phyloP scores from a whole-genome alignment of 2,797 vertebrate genomes.

The Diplodus sargus region DNA sequence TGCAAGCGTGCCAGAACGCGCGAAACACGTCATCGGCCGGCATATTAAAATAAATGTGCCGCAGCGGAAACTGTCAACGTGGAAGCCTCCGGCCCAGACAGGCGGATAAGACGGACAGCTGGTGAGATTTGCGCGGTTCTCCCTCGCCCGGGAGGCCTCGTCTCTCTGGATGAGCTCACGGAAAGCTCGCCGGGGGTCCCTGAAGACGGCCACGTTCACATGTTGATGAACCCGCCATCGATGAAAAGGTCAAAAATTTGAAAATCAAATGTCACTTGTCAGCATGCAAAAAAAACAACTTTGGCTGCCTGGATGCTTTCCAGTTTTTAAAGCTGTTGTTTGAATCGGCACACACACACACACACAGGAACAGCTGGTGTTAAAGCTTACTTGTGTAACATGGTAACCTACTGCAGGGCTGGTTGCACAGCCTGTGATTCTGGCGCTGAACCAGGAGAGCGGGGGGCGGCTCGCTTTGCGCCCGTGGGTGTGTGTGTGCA shows the following conservation, averaged over 20 bases:
- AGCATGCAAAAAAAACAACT: constrained; percentile 28
- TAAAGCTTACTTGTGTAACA: constrained; percentile 48
- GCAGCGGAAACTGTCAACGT: neutral
- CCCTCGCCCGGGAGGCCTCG: neutral
- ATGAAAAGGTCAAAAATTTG: constrained; percentile 50
- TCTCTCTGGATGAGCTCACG: constrained; percentile 35
- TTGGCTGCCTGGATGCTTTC: constrained; percentile 29
- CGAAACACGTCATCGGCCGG: neutral
- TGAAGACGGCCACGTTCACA: constrained; percentile 25
- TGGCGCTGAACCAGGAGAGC: constrained; percentile 32
- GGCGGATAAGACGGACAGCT: constrained; percentile 49
- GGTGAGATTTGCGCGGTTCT: constrained; percentile 36
- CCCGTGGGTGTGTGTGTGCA: constrained; percentile 26
- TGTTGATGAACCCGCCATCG: constrained; percentile 28
- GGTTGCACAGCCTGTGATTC: constrained; percentile 46
- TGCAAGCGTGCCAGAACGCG: neutral
- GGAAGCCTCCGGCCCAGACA: constrained; percentile 12
- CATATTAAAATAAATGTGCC: neutral
- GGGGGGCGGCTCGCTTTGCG: constrained; percentile 2
- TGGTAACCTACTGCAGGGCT: constrained; percentile 47
- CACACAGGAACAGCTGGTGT: constrained; percentile 46
- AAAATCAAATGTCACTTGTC: constrained; percentile 65
- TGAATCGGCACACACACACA: constrained; percentile 26
- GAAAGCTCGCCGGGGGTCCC: constrained; percentile 1
- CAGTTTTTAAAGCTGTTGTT: constrained; percentile 42